These are phyloP conservation scores for Henricia sp. DNA, from an alignment of 53 echinoderm and acorn worm species.

Conservation along the genomic window DNA sequence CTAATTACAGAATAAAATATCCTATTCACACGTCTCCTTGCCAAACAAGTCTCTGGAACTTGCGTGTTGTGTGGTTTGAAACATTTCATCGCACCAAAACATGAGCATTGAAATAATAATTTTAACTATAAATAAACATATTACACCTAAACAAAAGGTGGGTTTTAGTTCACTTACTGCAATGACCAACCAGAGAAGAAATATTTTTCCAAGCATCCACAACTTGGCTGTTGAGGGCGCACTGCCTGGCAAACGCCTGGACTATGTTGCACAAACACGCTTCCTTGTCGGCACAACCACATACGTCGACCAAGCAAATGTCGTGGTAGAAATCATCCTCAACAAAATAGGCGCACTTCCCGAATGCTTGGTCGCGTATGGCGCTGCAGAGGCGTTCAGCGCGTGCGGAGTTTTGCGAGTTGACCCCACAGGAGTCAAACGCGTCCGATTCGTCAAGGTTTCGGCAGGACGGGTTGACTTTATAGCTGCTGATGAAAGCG, in stretches of 20 bases:
- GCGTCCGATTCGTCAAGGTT: constrained; percentile 20
- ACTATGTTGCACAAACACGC: constrained; percentile 32
- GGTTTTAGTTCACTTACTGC: background rate
- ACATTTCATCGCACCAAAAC: too few species aligned
- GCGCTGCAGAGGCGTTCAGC: constrained; percentile 36
- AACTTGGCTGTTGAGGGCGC: constrained; percentile 39
- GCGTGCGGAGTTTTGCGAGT: constrained; percentile 32
- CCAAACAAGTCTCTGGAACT: too few species aligned
- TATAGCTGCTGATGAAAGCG: constrained; percentile 34
- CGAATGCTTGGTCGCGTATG: constrained; percentile 5
- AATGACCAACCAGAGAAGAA: constrained; percentile 12
- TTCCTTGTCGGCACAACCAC: constrained; percentile 43
- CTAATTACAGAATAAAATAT: too few species aligned
- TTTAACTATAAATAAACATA: too few species aligned
- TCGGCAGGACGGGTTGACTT: constrained; percentile 11
- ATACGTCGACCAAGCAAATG: constrained; percentile 37
- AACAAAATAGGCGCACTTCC: constrained; percentile 5
- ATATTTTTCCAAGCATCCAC: constrained; percentile 44
- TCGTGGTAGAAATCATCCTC: constrained; percentile 40
- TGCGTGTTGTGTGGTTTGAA: too few species aligned
- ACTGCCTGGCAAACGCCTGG: constrained; percentile 44
- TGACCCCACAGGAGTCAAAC: constrained; percentile 47
- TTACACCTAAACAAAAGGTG: background rate
- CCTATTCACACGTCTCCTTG: too few species aligned
- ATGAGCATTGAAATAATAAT: too few species aligned